A percentile compares a stretch with the other conserved stretches of the same genome.
Conservation (phyloP, 2,888 invertebrate genomes). For the Spodoptera exigua region DNA sequence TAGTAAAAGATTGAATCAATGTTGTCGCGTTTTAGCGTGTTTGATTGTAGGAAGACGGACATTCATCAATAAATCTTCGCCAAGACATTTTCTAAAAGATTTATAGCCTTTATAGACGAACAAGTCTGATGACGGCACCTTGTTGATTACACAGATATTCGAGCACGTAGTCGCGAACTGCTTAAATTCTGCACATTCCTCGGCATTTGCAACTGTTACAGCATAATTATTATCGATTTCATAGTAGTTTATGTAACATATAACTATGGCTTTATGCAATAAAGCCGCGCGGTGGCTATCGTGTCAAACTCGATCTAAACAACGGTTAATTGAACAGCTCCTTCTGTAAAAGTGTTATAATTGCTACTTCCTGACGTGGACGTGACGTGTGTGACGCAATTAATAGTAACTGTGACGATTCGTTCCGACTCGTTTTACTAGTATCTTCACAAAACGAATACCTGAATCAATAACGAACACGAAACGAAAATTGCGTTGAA, state of each 20-base stretch:
- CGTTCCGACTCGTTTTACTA: slow-evolving; percentile 40
- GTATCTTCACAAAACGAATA: slow-evolving; percentile 31
- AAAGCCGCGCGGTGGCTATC: slow-evolving; percentile 69
- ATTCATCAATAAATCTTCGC: slow-evolving; percentile 17
- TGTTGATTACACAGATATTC: slow-evolving; percentile 51
- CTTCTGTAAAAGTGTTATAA: slow-evolving; percentile 53
- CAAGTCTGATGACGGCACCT: slow-evolving; percentile 41
- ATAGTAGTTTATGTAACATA: slow-evolving; percentile 55
- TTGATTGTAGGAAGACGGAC: slow-evolving; percentile 11
- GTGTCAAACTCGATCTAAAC: slow-evolving; percentile 67
- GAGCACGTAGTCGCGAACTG: slow-evolving; percentile 24
- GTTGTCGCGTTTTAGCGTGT: slow-evolving; percentile 18
- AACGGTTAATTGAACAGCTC: slow-evolving; percentile 47
- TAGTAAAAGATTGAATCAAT: too few relatives aligned
- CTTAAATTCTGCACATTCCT: slow-evolving; percentile 39
- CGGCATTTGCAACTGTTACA: slow-evolving; percentile 44
- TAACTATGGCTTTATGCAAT: slow-evolving; percentile 66
- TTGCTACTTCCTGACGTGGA: slow-evolving; percentile 60
- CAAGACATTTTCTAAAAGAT: slow-evolving; percentile 28
- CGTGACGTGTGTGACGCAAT: slow-evolving; percentile 59
- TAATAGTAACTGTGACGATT: slow-evolving; percentile 46
- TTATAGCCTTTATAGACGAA: slow-evolving; percentile 34
- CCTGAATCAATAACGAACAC: slow-evolving; percentile 15
- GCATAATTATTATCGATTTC: slow-evolving; percentile 57
- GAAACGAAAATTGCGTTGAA: slow-evolving; percentile 9